Conservation (phyloP, 2,113 vertebrate species). For the Clinocottus analis region DNA sequence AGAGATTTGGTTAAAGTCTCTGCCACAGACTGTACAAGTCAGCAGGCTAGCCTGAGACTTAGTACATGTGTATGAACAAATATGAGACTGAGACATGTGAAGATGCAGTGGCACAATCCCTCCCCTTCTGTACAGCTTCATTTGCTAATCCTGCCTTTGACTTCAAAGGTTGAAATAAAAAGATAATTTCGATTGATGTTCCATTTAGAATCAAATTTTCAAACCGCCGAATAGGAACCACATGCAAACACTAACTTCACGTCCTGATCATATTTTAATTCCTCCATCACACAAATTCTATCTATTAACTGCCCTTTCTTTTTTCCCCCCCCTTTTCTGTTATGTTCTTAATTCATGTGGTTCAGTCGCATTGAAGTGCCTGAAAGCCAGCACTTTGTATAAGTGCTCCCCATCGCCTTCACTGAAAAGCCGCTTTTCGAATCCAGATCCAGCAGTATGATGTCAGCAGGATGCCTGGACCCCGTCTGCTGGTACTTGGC, state of each 20-base stretch:
- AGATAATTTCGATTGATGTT: neutral
- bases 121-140: too few relatives aligned
- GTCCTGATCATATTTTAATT: neutral
- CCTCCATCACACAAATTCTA: neutral
- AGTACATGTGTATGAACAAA: neutral
- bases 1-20: neutral
- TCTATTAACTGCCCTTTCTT: neutral
- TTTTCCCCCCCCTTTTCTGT: neutral
- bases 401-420: slow-evolving; percentile 44
- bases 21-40: neutral
- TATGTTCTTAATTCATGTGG: slow-evolving; percentile 13
- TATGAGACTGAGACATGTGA: neutral
- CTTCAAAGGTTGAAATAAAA: neutral
- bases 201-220: neutral
- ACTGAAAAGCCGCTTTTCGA: slow-evolving; percentile 34
- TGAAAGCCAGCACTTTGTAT: slow-evolving; percentile 53
- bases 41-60: neutral
- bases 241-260: neutral
- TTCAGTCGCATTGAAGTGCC: slow-evolving; percentile 31
- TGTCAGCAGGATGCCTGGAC: slow-evolving; percentile 20
- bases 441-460: slow-evolving; percentile 52
- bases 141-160: too few relatives aligned
- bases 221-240: neutral
- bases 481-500: neutral
- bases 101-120: neutral